Evolutionary conservation across 1,140 invertebrate species (phyloP), one percentile per base, ranked within the genome.

Genomic region (Ceratosolen solmsi): DNA sequence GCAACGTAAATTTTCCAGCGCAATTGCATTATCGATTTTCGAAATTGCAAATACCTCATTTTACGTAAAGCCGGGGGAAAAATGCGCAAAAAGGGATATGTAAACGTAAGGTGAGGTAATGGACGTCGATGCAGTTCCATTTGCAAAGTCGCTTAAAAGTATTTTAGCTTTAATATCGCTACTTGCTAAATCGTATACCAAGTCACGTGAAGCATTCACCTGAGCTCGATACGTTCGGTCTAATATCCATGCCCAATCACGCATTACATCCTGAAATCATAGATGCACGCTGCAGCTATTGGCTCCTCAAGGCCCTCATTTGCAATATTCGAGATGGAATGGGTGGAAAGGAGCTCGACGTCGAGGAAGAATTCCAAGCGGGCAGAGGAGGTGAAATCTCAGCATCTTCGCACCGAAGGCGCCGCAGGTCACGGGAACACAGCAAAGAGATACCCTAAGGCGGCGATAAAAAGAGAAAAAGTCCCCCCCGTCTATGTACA

Each of bases 11-110:
- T 63, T 63, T 15, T 0, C 30, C 30, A 11, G 30, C 54, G 33
- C 5, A 74, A 56, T 56, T 74, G 30, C 51, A 36, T 9, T 56
- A 74, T 74, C 72, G 72, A 74, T 74, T 74, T 51, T 33, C 2
- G 1, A 36, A 63, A 20, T 20, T 33, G 2, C 13, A 13, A 60
- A 60, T 60, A 27, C 25, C 13, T n/a, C 30, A 33, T n/a, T n/a
- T n/a, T n/a, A n/a, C n/a, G n/a, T n/a, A n/a, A n/a, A n/a, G 1
- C 27, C 1, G 4, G 27, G 1, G 30, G 2, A 36, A 36, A 33
- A 63, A 63, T 2, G 0, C 3, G 15, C 4, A 63, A 25, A 46
- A 46, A 46, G 41, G 13, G 25, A 63, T 15, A 27, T 63, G 25
- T 27, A 20, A 11, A 25, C 13, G 30, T n/a, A 17, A 17, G 11